A percentile compares a stretch with the other conserved stretches of the same genome.
Conservation (phyloP, 1,140 invertebrate genomes). For the Zaprionus capensis region DNA sequence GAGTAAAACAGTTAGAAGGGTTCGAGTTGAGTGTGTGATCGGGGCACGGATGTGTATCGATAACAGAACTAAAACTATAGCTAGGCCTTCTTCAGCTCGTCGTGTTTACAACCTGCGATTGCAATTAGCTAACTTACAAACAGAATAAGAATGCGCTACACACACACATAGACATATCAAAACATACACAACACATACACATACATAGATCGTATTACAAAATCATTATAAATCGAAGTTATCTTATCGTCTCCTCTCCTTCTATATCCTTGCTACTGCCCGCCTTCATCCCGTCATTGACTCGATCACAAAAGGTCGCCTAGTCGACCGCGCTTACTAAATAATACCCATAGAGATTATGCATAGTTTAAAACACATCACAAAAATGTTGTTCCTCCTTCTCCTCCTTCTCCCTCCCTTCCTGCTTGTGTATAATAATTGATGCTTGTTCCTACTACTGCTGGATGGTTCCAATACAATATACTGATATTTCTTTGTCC, state of each 20-base stretch:
- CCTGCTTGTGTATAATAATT: conserved; percentile 24
- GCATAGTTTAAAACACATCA: conserved; percentile 54
- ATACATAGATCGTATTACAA: conserved; percentile 1
- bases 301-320: conserved; percentile 49
- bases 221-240: conserved; percentile 14
- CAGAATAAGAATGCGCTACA: background rate
- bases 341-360: conserved; percentile 75
- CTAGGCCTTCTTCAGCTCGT: conserved; percentile 50
- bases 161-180: conserved; percentile 4
- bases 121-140: conserved; percentile 20
- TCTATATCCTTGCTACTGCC: background rate
- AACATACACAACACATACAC: background rate
- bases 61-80: conserved; percentile 49
- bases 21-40: background rate
- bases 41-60: background rate
- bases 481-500: background rate
- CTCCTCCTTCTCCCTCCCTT: conserved; percentile 4
- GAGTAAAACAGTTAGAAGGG: conserved; percentile 4
- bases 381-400: conserved; percentile 42
- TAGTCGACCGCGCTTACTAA: conserved; percentile 55
- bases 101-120: conserved; percentile 57
- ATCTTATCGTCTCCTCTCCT: background rate
- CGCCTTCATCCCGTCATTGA: conserved; percentile 29
- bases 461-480: background rate
- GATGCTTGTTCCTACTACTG: background rate